Conservation (phyloP, 2,888 invertebrate species). For the Drosophila seclusa region DNA sequence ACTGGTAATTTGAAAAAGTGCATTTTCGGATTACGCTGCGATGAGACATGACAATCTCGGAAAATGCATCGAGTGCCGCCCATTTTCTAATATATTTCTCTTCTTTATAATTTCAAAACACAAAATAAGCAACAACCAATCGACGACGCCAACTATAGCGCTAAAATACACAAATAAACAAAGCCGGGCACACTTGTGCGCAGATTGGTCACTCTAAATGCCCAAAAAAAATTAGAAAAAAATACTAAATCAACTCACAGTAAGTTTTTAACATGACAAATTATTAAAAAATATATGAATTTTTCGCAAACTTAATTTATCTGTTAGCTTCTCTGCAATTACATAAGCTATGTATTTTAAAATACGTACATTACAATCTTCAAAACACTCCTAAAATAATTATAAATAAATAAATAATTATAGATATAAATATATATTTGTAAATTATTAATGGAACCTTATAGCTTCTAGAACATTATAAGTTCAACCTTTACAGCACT, state of each 20-base stretch:
- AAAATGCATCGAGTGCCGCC: constrained; percentile 86
- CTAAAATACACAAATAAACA: constrained; percentile 6
- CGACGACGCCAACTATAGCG: background rate
- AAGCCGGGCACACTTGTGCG: constrained; percentile 9
- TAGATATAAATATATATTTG: background rate
- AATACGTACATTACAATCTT: background rate
- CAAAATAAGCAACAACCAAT: constrained; percentile 11
- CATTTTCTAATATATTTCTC: constrained; percentile 69
- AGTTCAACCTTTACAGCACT: constrained; percentile 29
- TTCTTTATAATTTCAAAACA: constrained; percentile 3
- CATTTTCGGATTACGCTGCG: constrained; percentile 81
- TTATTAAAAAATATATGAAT: background rate
- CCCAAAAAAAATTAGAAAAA: background rate
- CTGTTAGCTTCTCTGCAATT: no score
- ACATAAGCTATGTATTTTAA: background rate
- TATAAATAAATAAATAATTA: background rate
- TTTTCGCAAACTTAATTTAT: background rate
- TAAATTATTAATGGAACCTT: constrained; percentile 22
- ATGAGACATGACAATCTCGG: constrained; percentile 85
- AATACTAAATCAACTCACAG: constrained; percentile 7
- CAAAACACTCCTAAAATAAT: background rate
- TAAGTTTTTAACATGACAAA: background rate
- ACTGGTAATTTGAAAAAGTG: constrained; percentile 87
- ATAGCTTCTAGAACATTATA: constrained; percentile 31
- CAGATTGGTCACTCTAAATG: constrained; percentile 22